These are phyloP conservation scores for Potorous gilbertii DNA, from an alignment of 2,797 vertebrate species.

Conservation along the genomic window DNA sequence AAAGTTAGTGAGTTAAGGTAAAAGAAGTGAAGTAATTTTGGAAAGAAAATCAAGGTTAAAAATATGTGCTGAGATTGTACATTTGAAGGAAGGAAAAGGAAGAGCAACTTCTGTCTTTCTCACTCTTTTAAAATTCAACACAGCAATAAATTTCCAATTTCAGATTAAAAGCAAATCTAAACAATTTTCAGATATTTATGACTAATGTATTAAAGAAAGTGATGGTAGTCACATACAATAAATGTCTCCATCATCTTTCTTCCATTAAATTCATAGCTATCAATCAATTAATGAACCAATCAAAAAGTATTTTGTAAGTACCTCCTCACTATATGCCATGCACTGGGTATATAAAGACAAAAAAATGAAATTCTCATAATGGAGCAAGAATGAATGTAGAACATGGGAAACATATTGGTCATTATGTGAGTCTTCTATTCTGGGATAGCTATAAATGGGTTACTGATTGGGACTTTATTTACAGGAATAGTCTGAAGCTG, in stretches of 20 bases:
- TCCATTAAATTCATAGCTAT: slow-evolving; percentile 12
- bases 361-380: not conserved
- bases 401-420: not conserved
- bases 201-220: slow-evolving; percentile 15
- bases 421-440: not conserved
- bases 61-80: not conserved
- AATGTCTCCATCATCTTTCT: not conserved
- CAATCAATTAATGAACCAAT: not conserved
- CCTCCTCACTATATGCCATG: not conserved
- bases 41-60: slow-evolving; percentile 34
- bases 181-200: not conserved
- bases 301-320: not conserved
- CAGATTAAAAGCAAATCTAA: not conserved
- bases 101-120: not conserved
- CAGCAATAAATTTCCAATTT: not conserved
- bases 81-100: not conserved
- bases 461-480: not conserved
- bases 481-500: not conserved
- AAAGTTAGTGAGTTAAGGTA: not conserved
- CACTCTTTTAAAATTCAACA: not conserved
- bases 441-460: not conserved
- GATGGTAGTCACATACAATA: not conserved
- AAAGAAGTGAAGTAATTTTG: slow-evolving; percentile 30
- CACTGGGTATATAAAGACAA: not conserved
- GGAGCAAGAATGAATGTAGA: not conserved